Conservation (phyloP, 2,113 vertebrate species). For the Daubentonia madagascariensis region DNA sequence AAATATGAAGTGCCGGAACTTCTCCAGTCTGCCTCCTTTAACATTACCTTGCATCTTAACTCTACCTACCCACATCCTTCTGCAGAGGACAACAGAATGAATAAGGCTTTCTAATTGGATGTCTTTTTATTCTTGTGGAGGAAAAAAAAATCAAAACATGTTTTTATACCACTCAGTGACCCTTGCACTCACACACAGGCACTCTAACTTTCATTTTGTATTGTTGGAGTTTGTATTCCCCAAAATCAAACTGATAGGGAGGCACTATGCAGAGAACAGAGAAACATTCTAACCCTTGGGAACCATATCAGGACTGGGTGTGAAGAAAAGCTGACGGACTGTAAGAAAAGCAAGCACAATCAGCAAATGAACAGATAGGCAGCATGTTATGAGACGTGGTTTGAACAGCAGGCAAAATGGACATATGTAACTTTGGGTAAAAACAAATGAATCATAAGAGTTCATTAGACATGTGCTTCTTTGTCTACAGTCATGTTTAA, state of each 20-base stretch:
- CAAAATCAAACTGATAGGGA: background rate
- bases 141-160: background rate
- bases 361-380: background rate
- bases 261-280: background rate
- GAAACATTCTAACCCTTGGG: background rate
- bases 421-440: background rate
- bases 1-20: background rate
- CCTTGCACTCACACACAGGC: background rate
- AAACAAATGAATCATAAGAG: background rate
- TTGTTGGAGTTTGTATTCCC: background rate
- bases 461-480: background rate
- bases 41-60: background rate
- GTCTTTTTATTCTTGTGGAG: background rate
- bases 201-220: background rate
- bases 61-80: background rate
- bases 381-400: background rate
- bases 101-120: background rate
- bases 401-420: background rate
- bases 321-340: background rate
- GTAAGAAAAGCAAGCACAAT: background rate
- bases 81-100: background rate
- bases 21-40: background rate
- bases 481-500: background rate
- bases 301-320: background rate
- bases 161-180: background rate